Evolutionary conservation across 2,888 invertebrate species (phyloP), one percentile per base, ranked within the genome.

Genomic region (Apotomis capreana): DNA sequence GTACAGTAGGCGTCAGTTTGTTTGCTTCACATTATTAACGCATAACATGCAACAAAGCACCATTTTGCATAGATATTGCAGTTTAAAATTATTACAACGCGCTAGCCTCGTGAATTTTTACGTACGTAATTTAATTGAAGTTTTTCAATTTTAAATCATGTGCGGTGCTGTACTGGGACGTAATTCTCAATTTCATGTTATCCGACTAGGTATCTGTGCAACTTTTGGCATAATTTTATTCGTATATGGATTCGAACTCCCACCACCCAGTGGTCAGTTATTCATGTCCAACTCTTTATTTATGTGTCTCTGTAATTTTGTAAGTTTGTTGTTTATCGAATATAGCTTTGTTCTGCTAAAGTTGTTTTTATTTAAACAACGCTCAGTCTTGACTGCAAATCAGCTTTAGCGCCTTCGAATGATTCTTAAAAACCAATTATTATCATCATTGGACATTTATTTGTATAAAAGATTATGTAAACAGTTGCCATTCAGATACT

Each of bases 31-130:
- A 12, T 44, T 64, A 80, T 80, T 80, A 79, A 81, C 81, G n/a
- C 75, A 77, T 78, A 74, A 81, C 82, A 82, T 82, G 79, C 76
- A 81, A 74, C 76, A 79, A 78, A 80, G 74, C 74, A 77, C 76
- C 78, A 76, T 81, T 84, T 83, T 84, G 78, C 83, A 83, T 85
- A 77, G 73, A 80, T 80, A 78, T 75, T 77, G 78, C 76, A 77
- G 76, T 75, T 78, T 79, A 76, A 77, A 78, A 77, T 75, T 74
- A 77, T 76, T 79, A 80, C 75, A n/a, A 74, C 76, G 49, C 70
- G 55, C 36, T 68, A 74, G 64, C 69, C 60, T 75, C 69, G 74
- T 74, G 73, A 65, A 76, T 68, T 72, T 75, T 73, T 74, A 68
- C 67, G 72, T 67, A 70, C 44, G 62, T 74, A 73, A 74, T 78